Evolutionary conservation across 30 jellyfish, hydroid and myxozoan genomes (phyloP), one percentile per base, ranked within the genome.

Genomic region (Haliclystus octoradiatus): DNA sequence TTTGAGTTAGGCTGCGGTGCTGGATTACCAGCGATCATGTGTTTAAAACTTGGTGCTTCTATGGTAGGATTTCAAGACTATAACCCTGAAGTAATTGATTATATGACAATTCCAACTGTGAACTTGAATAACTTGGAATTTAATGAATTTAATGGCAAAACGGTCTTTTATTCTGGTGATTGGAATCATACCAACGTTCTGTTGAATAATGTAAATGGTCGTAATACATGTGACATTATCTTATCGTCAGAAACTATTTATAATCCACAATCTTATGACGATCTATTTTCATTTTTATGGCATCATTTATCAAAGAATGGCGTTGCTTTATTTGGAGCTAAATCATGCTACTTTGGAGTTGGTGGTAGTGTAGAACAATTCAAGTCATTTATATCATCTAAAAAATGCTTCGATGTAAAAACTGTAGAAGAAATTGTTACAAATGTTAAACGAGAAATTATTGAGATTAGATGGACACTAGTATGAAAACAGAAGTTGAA

Each of bases 1-100:
- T 74, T 91, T 27, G 99, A 91, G 24, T 50, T 91, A 0, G 99
- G 99, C 2, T 91, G 99, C 64, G 99, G 99, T 23, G 92, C 93
- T 31, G 99, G 94, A 1, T 68, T 91, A 7, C 88, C 87, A 24
- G 92, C 93, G 1, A 46, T 79, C 2, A 82, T 35, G 63, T 49
- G 92, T 29, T 76, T 68, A 15, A 33, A 77, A 3, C 5, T 49
- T 33, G 94, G 84, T 34, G 92, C 99, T 12, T 69, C 57, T n/a
- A 31, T 33, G 24, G 92, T 82, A 31, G 76, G 84, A 66, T 78
- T 82, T 34, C 99, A 91, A 57, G 99, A 91, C 62, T 91, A 83
- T 62, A 91, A 91, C 52, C 62, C 73, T 53, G 99, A 91, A 72
- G 99, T 91, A 2, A 78, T 91, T 68, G 92, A 82, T 31, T 51